These are phyloP conservation scores for Tryphoninae sp. DNA, from an alignment of 2,888 invertebrate genomes.

Conservation along the genomic window DNA sequence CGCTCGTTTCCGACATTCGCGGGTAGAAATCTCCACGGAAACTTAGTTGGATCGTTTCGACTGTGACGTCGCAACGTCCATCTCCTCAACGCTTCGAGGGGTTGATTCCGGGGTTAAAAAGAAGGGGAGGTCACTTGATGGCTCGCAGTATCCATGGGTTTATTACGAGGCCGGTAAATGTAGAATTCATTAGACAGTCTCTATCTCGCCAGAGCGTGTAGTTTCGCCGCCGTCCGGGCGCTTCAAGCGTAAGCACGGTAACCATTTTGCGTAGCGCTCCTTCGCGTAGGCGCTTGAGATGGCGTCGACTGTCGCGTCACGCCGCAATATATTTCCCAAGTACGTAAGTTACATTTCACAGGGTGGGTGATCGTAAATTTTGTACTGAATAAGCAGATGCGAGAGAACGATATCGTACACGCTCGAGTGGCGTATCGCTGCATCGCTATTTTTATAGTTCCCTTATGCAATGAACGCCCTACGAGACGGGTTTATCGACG, in stretches of 20 bases:
- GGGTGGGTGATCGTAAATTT: slow-evolving; percentile 18
- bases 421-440: background rate
- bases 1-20: slow-evolving; percentile 71
- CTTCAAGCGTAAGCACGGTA: background rate
- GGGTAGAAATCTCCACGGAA: slow-evolving; percentile 70
- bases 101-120: no score
- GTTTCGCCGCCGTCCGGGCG: slow-evolving; percentile 42
- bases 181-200: slow-evolving; percentile 11
- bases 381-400: slow-evolving; percentile 14
- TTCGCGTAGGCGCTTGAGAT: background rate
- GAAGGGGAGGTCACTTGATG: background rate
- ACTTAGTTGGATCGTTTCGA: slow-evolving; percentile 69
- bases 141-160: background rate
- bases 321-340: slow-evolving; percentile 34
- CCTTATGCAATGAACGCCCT: background rate
- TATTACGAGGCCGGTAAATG: background rate
- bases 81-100: background rate
- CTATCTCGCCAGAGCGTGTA: background rate
- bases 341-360: background rate
- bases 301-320: background rate
- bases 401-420: slow-evolving; percentile 6
- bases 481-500: slow-evolving; percentile 23
- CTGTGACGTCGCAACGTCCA: slow-evolving; percentile 47
- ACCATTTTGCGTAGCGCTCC: slow-evolving; percentile 6
- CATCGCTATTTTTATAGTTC: background rate